Evolutionary conservation across 2,888 invertebrate genomes (phyloP), one percentile per base, ranked within the genome.

Genomic region (Caenorhabditis drosophilae): DNA sequence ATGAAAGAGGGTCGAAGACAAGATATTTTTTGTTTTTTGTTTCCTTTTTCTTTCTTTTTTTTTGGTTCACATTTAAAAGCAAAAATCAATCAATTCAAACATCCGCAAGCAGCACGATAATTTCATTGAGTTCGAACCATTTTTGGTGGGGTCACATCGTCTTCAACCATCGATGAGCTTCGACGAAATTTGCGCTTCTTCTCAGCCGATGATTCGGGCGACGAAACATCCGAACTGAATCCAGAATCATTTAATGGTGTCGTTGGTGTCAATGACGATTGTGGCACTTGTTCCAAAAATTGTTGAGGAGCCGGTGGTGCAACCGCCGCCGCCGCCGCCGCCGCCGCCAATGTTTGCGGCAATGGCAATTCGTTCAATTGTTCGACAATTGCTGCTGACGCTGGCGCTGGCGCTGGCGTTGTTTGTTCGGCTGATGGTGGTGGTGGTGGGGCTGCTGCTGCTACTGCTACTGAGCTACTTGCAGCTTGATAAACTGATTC

Each of bases 161-260:
- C 57, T 0, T 61, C 53, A n/a, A n/a, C n/a, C 18, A 36, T 36
- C 41, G 46, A 42, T 22, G 38, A 3, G 38, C 50, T 51, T 22
- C 54, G 41, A n/a, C 61, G 55, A 34, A 40, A 41, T 22, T 36
- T 34, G 2, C 55, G 51, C 38, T 62, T 59, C 55, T 60, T 57
- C 36, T 62, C 54, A 1, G 50, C 45, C 0, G 58, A 51, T 1
- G 55, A 41, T 25, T 59, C 54, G 1, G 69, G 72, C 1, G 67
- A 57, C 18, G 54, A 54, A 51, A 56, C 63, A 16, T 66, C 67
- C 1, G 72, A 72, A 23, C 47, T 63, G 56, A 72, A 72, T 35
- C 72, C 72, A n/a, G 69, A 69, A 42, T 72, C 72, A 44, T 63
- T 67, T 42, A 50, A 54, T 1, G 72, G 69, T 4, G 72, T 69